Evolutionary conservation across 2,888 invertebrate genomes (phyloP).

Genomic region (Caenorhabditis auriculariae): DNA sequence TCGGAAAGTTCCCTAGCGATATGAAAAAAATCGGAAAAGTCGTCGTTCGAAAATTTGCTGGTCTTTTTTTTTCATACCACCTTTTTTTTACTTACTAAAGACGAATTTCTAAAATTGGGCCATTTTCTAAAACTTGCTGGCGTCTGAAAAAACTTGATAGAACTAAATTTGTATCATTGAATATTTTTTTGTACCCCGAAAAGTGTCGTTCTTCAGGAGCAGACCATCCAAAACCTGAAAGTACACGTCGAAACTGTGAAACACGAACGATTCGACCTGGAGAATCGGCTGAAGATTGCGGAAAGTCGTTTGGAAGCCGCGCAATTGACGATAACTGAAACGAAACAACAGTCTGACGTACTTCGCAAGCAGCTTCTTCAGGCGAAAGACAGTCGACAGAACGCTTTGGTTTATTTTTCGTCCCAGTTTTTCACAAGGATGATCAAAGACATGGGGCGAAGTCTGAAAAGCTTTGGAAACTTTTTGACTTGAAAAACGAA

Average conservation of each 20-base stretch:
- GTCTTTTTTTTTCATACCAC: no score
- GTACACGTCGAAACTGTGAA: constrained; percentile 44
- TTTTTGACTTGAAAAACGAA: no score
- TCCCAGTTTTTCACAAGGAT: no score
- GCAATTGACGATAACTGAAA: constrained; percentile 4
- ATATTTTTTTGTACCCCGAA: no score
- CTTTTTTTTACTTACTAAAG: no score
- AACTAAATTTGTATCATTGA: no score
- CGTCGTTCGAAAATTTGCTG: no score
- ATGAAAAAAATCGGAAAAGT: no score
- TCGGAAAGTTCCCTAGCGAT: no score
- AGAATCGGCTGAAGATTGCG: constrained; percentile 45
- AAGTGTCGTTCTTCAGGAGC: constrained; percentile 34
- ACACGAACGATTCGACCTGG: constrained; percentile 40
- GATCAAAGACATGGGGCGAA: no score
- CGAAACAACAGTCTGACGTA: constrained; percentile 43
- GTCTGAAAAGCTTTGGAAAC: neutral
- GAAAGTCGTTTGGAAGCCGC: constrained; percentile 42
- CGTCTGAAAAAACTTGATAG: no score
- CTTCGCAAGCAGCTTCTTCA: constrained; percentile 44
- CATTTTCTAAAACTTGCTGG: neutral
- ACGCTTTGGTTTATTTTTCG: constrained; percentile 4
- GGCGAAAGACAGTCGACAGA: constrained; percentile 37
- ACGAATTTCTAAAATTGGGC: neutral
- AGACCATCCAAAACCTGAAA: constrained; percentile 28